Evolutionary conservation across 1,140 invertebrate genomes (phyloP).

Genomic region (Phortica variegata): DNA sequence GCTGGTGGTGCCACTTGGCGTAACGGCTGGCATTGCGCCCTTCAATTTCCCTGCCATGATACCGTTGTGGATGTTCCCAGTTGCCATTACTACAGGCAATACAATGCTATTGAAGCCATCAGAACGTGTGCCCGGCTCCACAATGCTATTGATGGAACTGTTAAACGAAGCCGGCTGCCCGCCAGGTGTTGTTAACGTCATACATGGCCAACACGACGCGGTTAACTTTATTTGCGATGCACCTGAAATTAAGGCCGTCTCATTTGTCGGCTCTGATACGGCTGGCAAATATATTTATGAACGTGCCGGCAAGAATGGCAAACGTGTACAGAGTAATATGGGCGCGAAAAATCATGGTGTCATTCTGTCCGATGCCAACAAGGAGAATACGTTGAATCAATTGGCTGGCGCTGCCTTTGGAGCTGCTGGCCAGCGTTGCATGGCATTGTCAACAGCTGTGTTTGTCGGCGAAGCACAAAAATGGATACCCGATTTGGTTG

Average conservation of each 20-base stretch:
- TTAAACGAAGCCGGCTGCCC: conserved; percentile 65
- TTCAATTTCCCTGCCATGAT: conserved; percentile 99
- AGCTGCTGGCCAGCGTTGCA: conserved; percentile 91
- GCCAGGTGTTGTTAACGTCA: conserved; percentile 77
- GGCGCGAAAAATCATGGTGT: conserved; percentile 99
- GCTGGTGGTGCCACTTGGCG: conserved; percentile 73
- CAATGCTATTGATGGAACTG: conserved; percentile 85
- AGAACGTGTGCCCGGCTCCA: conserved; percentile 95
- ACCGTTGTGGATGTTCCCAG: conserved; percentile 98
- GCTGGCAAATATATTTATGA: conserved; percentile 97
- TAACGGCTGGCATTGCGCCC: conserved; percentile 76
- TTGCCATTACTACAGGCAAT: conserved; percentile 89
- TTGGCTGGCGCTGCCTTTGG: conserved; percentile 96
- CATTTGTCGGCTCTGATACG: conserved; percentile 95
- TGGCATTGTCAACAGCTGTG: conserved; percentile 96
- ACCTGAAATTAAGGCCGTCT: conserved; percentile 94
- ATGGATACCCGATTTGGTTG: conserved; percentile 93
- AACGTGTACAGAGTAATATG: conserved; percentile 98
- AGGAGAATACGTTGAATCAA: conserved; percentile 92
- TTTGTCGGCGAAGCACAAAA: conserved; percentile 93
- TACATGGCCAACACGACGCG: conserved; percentile 90
- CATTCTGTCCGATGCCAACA: conserved; percentile 95
- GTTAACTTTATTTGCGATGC: conserved; percentile 98
- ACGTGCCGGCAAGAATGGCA: conserved; percentile 81
- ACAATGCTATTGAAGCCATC: conserved; percentile 84